phyloP scores from a whole-genome alignment of 2,797 vertebrate species.

The Microctenopoma steveboyesi region DNA sequence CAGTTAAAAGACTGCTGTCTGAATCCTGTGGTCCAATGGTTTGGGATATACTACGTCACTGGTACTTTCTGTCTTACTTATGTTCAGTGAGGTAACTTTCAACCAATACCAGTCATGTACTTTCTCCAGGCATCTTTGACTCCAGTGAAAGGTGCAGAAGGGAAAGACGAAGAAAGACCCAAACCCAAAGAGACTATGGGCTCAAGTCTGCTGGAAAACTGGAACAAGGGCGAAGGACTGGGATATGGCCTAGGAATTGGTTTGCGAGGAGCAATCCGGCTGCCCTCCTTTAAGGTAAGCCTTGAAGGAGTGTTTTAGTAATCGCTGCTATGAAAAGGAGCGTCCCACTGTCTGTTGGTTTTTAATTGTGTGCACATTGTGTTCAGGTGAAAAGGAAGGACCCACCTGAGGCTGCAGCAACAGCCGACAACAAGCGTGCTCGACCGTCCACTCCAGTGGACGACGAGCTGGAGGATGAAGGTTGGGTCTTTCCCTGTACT shows the following conservation, averaged over 20 bases:
- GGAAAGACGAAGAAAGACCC: conserved; percentile 92
- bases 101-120: neutral
- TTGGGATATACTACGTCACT: no score
- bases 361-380: conserved; percentile 26
- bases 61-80: neutral
- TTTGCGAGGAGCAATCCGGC: conserved; percentile 92
- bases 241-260: conserved; percentile 94
- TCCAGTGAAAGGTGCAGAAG: conserved; percentile 92
- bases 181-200: conserved; percentile 93
- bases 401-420: conserved; percentile 89
- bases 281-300: conserved; percentile 96
- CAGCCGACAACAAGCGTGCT: conserved; percentile 92
- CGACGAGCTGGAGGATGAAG: conserved; percentile 95
- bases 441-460: conserved; percentile 93
- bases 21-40: no score
- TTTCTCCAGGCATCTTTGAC: conserved; percentile 88
- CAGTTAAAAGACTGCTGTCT: neutral
- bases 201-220: conserved; percentile 94
- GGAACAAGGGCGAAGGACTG: conserved; percentile 95
- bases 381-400: conserved; percentile 96
- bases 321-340: neutral
- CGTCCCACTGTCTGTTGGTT: neutral
- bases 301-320: neutral
- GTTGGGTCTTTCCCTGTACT: conserved; percentile 64
- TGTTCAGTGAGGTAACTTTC: neutral